phyloP scores from a whole-genome alignment of 2,888 invertebrate genomes.

The Ariolimax columbianus region DNA sequence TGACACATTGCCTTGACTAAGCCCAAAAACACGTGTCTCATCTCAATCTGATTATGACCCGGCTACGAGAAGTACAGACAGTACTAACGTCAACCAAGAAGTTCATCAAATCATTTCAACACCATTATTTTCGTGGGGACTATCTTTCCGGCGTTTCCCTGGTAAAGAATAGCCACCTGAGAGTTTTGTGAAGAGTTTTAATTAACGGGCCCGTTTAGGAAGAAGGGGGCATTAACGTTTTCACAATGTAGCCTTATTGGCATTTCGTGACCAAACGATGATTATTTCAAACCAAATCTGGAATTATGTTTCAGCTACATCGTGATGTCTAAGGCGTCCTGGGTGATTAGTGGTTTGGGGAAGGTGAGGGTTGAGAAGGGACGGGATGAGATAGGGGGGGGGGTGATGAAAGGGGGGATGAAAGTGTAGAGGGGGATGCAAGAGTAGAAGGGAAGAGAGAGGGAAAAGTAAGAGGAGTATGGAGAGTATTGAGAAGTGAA shows the following conservation, averaged over 20 bases:
- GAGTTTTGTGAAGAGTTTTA: slow-evolving; percentile 19
- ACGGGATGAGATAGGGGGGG: not conserved
- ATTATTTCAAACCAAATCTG: slow-evolving; percentile 25
- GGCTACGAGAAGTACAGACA: not conserved
- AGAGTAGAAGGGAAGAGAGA: not conserved
- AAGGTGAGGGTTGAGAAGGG: not conserved
- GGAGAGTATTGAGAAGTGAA: not conserved
- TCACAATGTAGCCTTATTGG: slow-evolving; percentile 22
- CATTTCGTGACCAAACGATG: slow-evolving; percentile 26
- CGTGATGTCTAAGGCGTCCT: slow-evolving; percentile 13
- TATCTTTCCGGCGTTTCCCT: not conserved
- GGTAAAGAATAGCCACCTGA: slow-evolving; percentile 13
- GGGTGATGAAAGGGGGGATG: not conserved
- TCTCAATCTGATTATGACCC: not conserved
- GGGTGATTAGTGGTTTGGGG: slow-evolving; percentile 2
- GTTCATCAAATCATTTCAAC: slow-evolving; percentile 5
- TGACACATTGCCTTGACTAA: not conserved
- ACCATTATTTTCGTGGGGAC: not conserved
- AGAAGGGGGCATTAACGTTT: not conserved
- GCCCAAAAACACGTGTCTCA: not conserved
- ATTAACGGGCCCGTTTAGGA: slow-evolving; percentile 5
- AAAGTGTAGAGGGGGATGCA: not conserved
- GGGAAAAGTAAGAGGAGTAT: not conserved
- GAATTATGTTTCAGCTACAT: slow-evolving; percentile 9
- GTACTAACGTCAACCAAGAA: slow-evolving; percentile 23